Base-by-base conservation (phyloP, 2,888 invertebrate species). In the Elmis aenea region DNA sequence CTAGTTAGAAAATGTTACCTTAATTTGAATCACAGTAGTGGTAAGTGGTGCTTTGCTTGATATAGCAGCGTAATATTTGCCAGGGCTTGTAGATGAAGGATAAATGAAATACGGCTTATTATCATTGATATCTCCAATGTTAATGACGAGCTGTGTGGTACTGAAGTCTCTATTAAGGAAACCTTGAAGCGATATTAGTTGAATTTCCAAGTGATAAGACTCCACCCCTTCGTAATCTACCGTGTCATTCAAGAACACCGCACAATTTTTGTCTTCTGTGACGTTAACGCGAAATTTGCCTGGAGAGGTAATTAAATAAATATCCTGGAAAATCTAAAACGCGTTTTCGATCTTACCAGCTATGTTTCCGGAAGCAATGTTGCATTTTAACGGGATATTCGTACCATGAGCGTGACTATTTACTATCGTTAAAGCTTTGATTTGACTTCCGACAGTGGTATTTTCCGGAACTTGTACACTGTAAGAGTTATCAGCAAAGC, bases 61-160 rank as follows among this genome's bases (percentile, higher is more conserved):
- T 2, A 92, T 77, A 0, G 90, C 85, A 0, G 85, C 85, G 55
- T 85, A 89, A 63, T 87, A 92, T 30, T 85, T 83, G 33, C 77
- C 78, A 31, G 75, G 77, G 6, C 77, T 77, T 9, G 70, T 58
- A 2, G 71, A 68, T 3, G 23, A 13, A 1, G 84, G 82, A 54
- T 83, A 86, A 0, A 83, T 66, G 61, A 94, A 95, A 51, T 78
- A 74, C 0, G 95, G 94, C 1, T 76, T 74, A 62, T 94, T 93
- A 61, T 95, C 94, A 61, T 95, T 95, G 1, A 88, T 81, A 62
- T 95, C 94, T 0, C 78, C 71, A 0, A 95, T 83, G 46, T 86
- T 83, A 0, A 95, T 79, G 45, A 84, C 83, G 0, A 94, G 78
- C 52, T 77, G 77, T 0, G 88, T 82, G 12, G 76, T 75, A 52